Evolutionary conservation across 2,113 vertebrate genomes (phyloP).

Genomic region (Ictidomys tridecemlineatus): DNA sequence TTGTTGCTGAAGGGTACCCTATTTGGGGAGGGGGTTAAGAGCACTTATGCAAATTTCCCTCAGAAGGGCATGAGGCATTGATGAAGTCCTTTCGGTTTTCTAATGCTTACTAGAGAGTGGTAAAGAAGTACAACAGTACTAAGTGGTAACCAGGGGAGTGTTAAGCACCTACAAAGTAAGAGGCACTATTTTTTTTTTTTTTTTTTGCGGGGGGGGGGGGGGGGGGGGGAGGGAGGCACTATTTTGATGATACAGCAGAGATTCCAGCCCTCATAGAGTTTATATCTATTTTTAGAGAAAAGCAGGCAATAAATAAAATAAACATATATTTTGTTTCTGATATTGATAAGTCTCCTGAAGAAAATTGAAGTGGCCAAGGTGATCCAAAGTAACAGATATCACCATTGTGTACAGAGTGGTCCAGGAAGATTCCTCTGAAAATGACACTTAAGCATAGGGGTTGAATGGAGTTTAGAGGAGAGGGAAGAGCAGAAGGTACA

Average conservation of each 20-base stretch:
- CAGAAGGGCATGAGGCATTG: not conserved
- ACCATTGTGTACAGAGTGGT: not conserved
- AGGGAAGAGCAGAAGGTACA: not conserved
- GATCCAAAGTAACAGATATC: not conserved
- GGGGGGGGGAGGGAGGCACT: not conserved
- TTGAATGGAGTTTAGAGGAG: not conserved
- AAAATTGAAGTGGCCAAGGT: not conserved
- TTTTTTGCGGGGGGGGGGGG: no score
- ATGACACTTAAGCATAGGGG: not conserved
- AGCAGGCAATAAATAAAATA: not conserved
- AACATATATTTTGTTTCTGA: not conserved
- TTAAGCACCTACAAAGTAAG: not conserved
- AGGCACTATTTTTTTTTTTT: not conserved
- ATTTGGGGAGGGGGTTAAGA: not conserved
- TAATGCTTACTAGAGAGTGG: not conserved
- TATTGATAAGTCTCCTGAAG: not conserved
- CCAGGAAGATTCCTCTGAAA: not conserved
- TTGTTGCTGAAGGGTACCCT: slow-evolving; percentile 56
- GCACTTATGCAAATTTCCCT: not conserved
- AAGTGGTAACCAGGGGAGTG: not conserved
- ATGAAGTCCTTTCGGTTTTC: slow-evolving; percentile 32
- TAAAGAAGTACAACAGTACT: not conserved
- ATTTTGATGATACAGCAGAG: not conserved
- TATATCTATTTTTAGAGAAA: not conserved
- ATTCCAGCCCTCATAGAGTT: not conserved